Percentiles rank a stretch among this genome's conserved stretches.
Evolutionary conservation across 2,888 invertebrate species (phyloP).

Genomic region (Agrilus mali): DNA sequence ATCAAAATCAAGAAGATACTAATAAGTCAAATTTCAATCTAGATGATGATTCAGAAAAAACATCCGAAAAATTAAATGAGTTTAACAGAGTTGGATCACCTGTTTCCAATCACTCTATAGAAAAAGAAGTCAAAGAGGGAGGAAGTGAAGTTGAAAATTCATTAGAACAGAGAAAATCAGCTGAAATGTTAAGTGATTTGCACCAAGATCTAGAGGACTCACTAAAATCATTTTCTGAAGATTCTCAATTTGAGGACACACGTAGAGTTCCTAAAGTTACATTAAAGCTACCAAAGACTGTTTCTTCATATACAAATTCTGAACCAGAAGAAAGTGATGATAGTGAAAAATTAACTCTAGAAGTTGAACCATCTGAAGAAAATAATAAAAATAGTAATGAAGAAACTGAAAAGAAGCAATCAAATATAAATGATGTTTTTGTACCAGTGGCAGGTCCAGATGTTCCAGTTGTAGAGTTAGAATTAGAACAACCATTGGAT

Average conservation of each 20-base stretch:
- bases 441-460: slow-evolving; percentile 47
- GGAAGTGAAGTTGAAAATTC: slow-evolving; percentile 2
- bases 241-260: slow-evolving; percentile 18
- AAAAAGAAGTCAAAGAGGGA: slow-evolving; percentile 6
- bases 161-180: too few relatives aligned
- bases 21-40: too few relatives aligned
- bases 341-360: slow-evolving; percentile 47
- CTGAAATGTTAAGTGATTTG: too few relatives aligned
- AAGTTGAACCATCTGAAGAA: slow-evolving; percentile 36
- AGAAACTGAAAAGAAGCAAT: slow-evolving; percentile 26
- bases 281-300: slow-evolving; percentile 39
- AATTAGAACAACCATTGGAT: slow-evolving; percentile 62
- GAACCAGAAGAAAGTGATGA: slow-evolving; percentile 37
- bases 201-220: too few relatives aligned
- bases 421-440: slow-evolving; percentile 10
- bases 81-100: too few relatives aligned
- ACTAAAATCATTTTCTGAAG: too few relatives aligned
- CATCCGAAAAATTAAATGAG: too few relatives aligned
- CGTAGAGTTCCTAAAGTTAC: slow-evolving; percentile 55
- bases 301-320: slow-evolving; percentile 22
- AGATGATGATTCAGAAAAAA: too few relatives aligned
- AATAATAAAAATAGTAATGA: slow-evolving; percentile 21
- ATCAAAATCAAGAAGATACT: too few relatives aligned
- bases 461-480: slow-evolving; percentile 53
- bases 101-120: too few relatives aligned